These are phyloP conservation scores for Lutjanus erythropterus DNA, from an alignment of 2,113 vertebrate genomes.

Conservation along the genomic window DNA sequence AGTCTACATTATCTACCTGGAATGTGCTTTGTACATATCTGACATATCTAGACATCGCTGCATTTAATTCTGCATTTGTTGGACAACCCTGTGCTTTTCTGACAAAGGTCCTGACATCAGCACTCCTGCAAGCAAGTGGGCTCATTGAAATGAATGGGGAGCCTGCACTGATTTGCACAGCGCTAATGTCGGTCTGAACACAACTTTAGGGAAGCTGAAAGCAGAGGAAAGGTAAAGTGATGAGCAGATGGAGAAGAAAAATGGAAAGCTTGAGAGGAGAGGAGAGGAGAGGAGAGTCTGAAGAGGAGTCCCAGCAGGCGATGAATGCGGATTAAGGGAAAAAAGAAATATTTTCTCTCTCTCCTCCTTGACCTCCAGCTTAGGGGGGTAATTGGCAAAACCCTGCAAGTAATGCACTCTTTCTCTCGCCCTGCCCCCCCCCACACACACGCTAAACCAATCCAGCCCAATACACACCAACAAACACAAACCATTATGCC, in stretches of 20 bases:
- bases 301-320: not conserved
- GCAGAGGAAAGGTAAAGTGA: not conserved
- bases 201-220: too few relatives aligned
- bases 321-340: conserved; percentile 28
- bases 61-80: too few relatives aligned
- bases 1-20: too few relatives aligned
- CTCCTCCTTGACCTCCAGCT: conserved; percentile 53
- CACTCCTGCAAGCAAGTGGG: too few relatives aligned
- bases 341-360: conserved; percentile 11
- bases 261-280: not conserved
- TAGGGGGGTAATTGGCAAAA: conserved; percentile 52
- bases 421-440: not conserved
- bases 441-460: conserved; percentile 12
- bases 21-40: too few relatives aligned
- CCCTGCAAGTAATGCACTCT: conserved; percentile 31
- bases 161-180: too few relatives aligned
- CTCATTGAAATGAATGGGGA: too few relatives aligned
- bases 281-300: not conserved
- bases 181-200: too few relatives aligned
- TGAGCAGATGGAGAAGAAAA: not conserved
- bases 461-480: conserved; percentile 1
- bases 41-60: too few relatives aligned
- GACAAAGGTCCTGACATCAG: too few relatives aligned
- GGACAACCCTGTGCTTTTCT: too few relatives aligned
- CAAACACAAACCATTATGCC: not conserved